Evolutionary conservation across 2,888 invertebrate genomes (phyloP), one percentile per base, ranked within the genome.

Genomic region (Gortyna flavago): DNA sequence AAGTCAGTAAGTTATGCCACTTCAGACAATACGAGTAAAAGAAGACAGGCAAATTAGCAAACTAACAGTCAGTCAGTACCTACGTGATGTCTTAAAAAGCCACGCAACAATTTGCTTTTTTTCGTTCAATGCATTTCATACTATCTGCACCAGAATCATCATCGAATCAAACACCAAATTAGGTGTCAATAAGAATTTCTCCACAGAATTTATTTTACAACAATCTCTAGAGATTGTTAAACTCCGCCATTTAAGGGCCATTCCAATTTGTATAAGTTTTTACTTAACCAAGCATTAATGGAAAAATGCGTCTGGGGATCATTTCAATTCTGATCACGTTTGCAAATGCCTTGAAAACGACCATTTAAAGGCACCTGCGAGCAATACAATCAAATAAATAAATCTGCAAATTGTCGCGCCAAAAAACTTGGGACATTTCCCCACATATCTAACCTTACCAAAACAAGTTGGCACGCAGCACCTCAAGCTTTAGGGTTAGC

Each of bases 311-410:
- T 18, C 35, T 38, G 62, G 62, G 64, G 57, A 41, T 67, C 74
- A 84, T 80, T 84, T 80, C 65, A 80, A 82, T 86, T 86, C 88
- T 11, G 41, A 62, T 29, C 78, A 81, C 79, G 79, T 64, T 84
- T 75, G 80, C 80, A 78, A 85, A 87, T 74, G 65, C 81, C 64
- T 84, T 73, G 80, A 78, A 77, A 84, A 77, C 72, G 25, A 61
- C 86, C 86, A 82, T 85, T 84, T 78, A 80, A 86, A 86, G 79
- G 41, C 78, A 75, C 74, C 75, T 57, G 67, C 71, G 65, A 82
- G 75, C 79, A 88, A 79, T 82, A 86, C 81, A 86, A 85, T 85
- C 74, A 89, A 87, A 86, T 89, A 83, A 85, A 85, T 83, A 89
- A 88, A 89, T 90, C 84, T 86, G 86, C 83, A 89, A 84, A 87